phyloP scores from a whole-genome alignment of 2,113 vertebrate species.

The Halcyon senegalensis region DNA sequence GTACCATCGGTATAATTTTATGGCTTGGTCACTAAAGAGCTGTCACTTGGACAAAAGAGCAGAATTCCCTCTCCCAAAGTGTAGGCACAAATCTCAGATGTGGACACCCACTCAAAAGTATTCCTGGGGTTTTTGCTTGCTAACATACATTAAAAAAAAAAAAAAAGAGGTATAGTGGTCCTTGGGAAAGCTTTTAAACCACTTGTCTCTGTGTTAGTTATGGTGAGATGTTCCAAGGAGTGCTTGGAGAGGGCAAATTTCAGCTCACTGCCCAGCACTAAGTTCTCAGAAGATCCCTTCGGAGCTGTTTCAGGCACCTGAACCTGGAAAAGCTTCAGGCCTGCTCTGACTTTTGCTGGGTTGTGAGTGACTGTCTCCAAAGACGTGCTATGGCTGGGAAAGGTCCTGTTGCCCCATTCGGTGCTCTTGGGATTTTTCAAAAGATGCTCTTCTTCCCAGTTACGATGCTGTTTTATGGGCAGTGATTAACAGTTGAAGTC shows the following conservation, averaged over 20 bases:
- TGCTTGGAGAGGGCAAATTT: neutral
- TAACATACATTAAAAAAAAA: neutral
- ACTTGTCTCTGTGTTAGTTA: neutral
- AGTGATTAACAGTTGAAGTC: neutral
- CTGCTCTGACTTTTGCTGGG: neutral
- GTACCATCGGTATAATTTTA: slow-evolving; percentile 42
- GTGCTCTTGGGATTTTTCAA: neutral
- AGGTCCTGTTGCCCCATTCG: neutral
- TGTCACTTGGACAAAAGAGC: slow-evolving; percentile 9
- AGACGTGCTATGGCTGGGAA: neutral
- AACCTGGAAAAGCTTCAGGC: neutral
- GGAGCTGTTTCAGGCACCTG: neutral
- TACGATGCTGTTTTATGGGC: neutral
- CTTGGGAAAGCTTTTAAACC: neutral
- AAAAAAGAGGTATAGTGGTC: neutral
- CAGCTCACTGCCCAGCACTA: neutral
- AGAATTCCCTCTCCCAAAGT: neutral
- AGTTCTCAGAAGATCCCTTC: neutral
- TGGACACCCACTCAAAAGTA: neutral
- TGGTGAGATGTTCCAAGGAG: neutral
- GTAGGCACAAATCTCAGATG: neutral
- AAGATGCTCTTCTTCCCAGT: neutral
- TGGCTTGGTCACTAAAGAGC: slow-evolving; percentile 20
- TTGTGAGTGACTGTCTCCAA: neutral
- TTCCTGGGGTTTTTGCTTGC: neutral